phyloP scores from a whole-genome alignment of 2,888 invertebrate species.

The Noctuana brunneofusca region DNA sequence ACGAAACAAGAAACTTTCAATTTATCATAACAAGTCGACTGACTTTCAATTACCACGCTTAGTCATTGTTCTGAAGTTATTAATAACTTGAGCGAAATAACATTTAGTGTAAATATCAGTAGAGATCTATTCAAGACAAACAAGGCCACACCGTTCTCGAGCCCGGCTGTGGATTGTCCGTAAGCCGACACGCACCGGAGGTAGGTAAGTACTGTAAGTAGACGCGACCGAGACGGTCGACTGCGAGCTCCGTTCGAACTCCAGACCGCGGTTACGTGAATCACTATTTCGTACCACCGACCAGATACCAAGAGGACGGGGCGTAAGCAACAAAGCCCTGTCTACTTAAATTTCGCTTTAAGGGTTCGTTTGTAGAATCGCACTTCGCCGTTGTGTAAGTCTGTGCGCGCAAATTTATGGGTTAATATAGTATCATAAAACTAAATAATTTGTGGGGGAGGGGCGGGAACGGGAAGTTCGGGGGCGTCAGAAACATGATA shows the following conservation, averaged over 20 bases:
- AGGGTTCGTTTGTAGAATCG: too few relatives aligned
- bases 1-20: background rate
- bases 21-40: background rate
- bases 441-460: too few relatives aligned
- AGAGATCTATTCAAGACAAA: constrained; percentile 36
- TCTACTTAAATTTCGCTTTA: background rate
- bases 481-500: background rate
- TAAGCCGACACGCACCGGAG: constrained; percentile 49
- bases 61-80: constrained; percentile 3
- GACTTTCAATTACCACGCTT: constrained; percentile 21
- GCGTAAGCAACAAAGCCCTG: background rate
- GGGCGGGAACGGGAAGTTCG: too few relatives aligned
- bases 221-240: constrained; percentile 63
- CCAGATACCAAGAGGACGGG: background rate
- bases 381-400: too few relatives aligned
- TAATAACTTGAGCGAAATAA: constrained; percentile 13
- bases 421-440: too few relatives aligned
- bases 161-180: constrained; percentile 44
- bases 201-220: constrained; percentile 54
- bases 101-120: constrained; percentile 21
- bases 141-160: constrained; percentile 48
- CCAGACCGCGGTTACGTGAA: constrained; percentile 55
- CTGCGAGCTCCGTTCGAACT: constrained; percentile 50
- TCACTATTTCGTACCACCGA: constrained; percentile 43
- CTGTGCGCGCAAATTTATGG: too few relatives aligned